Evolutionary conservation across 2,888 invertebrate species (phyloP), one percentile per base, ranked within the genome.

Genomic region (Portevinia maculata): DNA sequence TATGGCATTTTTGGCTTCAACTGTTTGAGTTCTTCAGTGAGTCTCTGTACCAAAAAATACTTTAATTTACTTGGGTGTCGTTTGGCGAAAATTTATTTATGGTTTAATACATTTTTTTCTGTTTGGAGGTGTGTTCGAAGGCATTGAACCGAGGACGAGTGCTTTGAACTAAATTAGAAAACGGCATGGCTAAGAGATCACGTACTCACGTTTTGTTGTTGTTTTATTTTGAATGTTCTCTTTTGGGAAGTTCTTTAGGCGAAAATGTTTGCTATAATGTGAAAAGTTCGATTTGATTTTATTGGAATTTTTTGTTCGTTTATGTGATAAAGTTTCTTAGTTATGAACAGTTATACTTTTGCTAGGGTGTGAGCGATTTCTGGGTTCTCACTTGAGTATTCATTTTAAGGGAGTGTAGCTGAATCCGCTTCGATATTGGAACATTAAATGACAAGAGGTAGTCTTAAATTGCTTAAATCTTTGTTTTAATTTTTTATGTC

Each of bases 61-160:
- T 17, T 71, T 74, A 73, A 79, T 73, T 73, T 79, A 60, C 79
- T 73, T 46, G 46, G 53, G 73, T 79, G 79, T 79, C 65, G 73
- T 65, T 44, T 73, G 59, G 52, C 32, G 34, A 44, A 50, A 59
- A 73, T 65, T 60, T 73, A 79, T 73, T 79, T 73, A 73, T 73
- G 73, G 73, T 67, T 67, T 73, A 52, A 79, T 73, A 79, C 65
- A 79, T 65, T 28, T n/a, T 53, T 39, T 65, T 5, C 15, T 24
- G 2, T 52, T 46, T 24, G 19, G 32, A 39, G 60, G 59, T 76
- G 53, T 53, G 37, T 28, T 11, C 30, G 15, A 28, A 32, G 30
- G 13, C 28, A 50, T 37, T 46, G 59, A 48, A 32, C 37, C 34
- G 50, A 50, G 52, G 41, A 41, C 30, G 32, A 41, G 55, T 34